Evolutionary conservation across 2,888 invertebrate species (phyloP), one percentile per base, ranked within the genome.

Genomic region (Lepidonotus clava): DNA sequence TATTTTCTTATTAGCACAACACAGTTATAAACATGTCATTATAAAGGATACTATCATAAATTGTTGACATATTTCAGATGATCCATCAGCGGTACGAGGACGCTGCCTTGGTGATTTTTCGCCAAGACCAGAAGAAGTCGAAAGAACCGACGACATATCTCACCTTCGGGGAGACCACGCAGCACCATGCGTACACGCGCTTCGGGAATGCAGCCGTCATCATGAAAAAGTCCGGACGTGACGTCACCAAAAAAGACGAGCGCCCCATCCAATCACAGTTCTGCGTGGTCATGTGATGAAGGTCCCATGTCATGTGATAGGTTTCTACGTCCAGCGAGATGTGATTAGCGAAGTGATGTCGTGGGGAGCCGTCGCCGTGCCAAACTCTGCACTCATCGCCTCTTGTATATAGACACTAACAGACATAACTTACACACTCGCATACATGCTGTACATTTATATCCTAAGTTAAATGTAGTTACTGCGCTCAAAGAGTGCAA

Each of bases 61-160:
- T n/a, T n/a, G n/a, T n/a, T n/a, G n/a, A n/a, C n/a, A n/a, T n/a
- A n/a, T 34, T 76, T 24, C 76, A 76, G 76, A 76, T 76, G 86
- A 91, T 93, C 18, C 92, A 92, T 89, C 92, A 91, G 83, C 90
- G 93, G 41, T 93, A 93, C 89, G 92, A 93, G 87, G 93, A 93
- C 89, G 91, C 92, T 5, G 91, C 93, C 11, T 90, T 90, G 24
- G 90, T 92, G 46, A 92, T 93, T 86, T 93, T 93, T 89, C 91
- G 92, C 71, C 92, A 92, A 53, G 85, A 85, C 32, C 85, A 85
- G 56, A 85, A 83, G 85, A 77, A 56, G 36, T 83, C 66, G 6
- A 61, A 53, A 40, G 85, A 85, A n/a, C 86, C 87, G 34, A 18
- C 38, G 14, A 71, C 53, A 46, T 88, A 85, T 53, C 86, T 83